Base-by-base conservation (phyloP, 2,888 invertebrate species). In the Trachelus tabidus region DNA sequence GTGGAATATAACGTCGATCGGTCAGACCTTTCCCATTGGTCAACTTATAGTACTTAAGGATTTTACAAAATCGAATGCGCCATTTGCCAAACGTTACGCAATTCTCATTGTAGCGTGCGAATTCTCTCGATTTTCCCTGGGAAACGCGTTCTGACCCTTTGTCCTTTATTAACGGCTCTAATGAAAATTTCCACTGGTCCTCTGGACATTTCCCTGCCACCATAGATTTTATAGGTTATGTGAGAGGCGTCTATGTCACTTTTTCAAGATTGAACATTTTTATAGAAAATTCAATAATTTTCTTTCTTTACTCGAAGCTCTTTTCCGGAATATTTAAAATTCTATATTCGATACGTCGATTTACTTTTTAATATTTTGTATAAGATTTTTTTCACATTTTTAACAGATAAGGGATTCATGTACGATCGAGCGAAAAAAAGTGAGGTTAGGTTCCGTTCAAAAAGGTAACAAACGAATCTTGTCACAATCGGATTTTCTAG, bases 401-500 rank as follows among this genome's bases (percentile, higher is more conserved):
- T 6, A 56, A 56, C 56, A 23, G 56, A 23, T 56, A 56, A 56
- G 23, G 9, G 56, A 56, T 56, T 56, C 23, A 0, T 3, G 9
- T 56, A 56, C 23, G 15, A 9, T 23, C 23, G 56, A 23, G 9
- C 6, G 15, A 0, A 56, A 56, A 40, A 56, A 56, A 23, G 56
- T 56, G 23, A 56, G 23, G 56, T 56, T 56, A 23, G 56, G 23
- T 9, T 23, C 2, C 2, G 56, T 56, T 2, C 9, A 56, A 23
- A 56, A 56, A 31, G 4, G 33, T n/a, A 71, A 71, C 71, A 34
- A 69, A 68, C 78, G 74, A 75, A 73, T 79, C 68, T 74, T 33
- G 73, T 79, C 79, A n/a, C 85, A 85, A 88, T 88, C 86, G 81
- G 87, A 88, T 89, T 85, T 80, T 82, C 81, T 77, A 82, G 78